phyloP scores from a whole-genome alignment of 2,113 vertebrate genomes.

The Colistium nudipinnis region DNA sequence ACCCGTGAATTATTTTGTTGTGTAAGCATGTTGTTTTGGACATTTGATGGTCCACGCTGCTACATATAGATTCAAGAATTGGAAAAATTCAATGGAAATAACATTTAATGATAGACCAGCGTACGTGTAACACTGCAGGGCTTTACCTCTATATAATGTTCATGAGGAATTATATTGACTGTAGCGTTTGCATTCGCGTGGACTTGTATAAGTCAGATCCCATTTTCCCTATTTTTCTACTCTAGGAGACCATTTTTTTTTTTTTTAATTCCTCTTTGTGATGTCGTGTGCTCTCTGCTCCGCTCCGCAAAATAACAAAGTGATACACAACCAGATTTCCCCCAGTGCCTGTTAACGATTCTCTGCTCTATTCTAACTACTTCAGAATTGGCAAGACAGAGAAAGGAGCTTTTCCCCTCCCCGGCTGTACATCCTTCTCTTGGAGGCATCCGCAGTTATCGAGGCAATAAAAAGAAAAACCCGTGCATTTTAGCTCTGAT shows the following conservation, averaged over 20 bases:
- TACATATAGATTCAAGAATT: too few relatives aligned
- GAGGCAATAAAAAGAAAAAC: conserved; percentile 55
- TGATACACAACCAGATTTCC: conserved; percentile 26
- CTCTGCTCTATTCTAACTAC: too few relatives aligned
- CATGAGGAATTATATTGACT: not conserved
- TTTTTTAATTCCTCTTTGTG: too few relatives aligned
- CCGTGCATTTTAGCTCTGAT: conserved; percentile 83
- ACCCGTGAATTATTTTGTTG: too few relatives aligned
- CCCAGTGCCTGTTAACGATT: not conserved
- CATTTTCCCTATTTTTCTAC: too few relatives aligned
- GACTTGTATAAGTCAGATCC: too few relatives aligned
- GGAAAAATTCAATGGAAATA: too few relatives aligned
- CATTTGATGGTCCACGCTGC: too few relatives aligned
- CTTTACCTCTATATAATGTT: not conserved
- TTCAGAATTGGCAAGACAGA: conserved; percentile 45
- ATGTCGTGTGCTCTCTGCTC: not conserved
- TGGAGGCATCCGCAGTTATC: conserved; percentile 68
- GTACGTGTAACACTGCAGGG: not conserved
- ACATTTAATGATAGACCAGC: too few relatives aligned
- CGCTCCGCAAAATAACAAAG: not conserved
- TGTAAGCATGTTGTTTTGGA: too few relatives aligned
- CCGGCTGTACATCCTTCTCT: conserved; percentile 38
- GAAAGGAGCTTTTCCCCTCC: conserved; percentile 26
- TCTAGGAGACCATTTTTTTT: too few relatives aligned
- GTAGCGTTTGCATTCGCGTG: too few relatives aligned